These are phyloP conservation scores for Potamarius usumacintae DNA, from an alignment of 2,113 vertebrate genomes.

Conservation along the genomic window DNA sequence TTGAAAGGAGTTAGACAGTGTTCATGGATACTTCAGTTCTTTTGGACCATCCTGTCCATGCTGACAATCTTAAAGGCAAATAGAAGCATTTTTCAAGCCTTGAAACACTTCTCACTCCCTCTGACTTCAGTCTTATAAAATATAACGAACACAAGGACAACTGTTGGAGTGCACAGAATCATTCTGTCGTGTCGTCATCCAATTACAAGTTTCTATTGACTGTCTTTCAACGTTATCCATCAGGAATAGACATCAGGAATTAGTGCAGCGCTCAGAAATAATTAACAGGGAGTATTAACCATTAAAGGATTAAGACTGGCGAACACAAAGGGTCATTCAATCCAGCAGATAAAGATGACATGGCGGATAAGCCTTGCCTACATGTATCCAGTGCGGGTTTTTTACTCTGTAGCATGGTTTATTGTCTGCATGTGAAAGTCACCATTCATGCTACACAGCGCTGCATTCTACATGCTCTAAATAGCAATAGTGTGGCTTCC, in stretches of 20 bases:
- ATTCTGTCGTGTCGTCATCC: background rate
- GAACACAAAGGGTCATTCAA: conserved; percentile 48
- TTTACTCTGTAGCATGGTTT: background rate
- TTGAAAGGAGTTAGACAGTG: background rate
- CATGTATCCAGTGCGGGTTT: background rate
- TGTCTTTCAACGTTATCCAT: conserved; percentile 15
- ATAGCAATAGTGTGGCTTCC: background rate
- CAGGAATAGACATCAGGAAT: conserved; percentile 29
- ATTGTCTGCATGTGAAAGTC: conserved; percentile 13
- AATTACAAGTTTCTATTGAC: conserved; percentile 25
- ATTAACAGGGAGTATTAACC: conserved; percentile 52
- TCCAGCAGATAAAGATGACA: conserved; percentile 37
- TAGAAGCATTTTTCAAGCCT: background rate
- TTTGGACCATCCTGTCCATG: background rate
- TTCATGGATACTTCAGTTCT: background rate
- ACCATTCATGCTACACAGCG: conserved; percentile 26
- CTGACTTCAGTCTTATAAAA: background rate
- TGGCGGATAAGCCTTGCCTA: conserved; percentile 27
- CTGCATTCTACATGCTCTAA: background rate
- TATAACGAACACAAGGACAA: background rate
- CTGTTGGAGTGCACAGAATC: background rate
- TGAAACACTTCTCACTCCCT: background rate
- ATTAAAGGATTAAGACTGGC: conserved; percentile 48
- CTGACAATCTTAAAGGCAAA: background rate
- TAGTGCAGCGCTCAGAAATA: conserved; percentile 36